These are phyloP conservation scores for Tapera naevia DNA, from an alignment of 2,797 vertebrate genomes.

Conservation along the genomic window DNA sequence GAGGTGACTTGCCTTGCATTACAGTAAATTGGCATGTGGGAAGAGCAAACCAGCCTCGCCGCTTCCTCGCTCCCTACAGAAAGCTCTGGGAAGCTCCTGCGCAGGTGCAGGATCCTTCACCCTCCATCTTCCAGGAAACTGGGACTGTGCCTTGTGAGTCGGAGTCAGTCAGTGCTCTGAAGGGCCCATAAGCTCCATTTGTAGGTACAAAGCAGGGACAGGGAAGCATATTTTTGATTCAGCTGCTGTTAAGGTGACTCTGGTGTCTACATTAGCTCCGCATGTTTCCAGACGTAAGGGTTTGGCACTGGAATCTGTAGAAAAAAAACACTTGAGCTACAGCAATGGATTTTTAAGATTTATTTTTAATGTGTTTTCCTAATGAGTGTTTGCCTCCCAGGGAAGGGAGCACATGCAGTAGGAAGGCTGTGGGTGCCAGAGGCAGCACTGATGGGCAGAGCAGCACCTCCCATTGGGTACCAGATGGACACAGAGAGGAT, in stretches of 20 bases:
- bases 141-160: not conserved
- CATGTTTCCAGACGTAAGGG: not conserved
- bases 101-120: not conserved
- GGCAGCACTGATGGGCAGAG: not conserved
- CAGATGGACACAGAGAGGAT: not conserved
- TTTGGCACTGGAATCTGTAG: not conserved
- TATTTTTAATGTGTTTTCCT: not conserved
- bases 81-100: not conserved
- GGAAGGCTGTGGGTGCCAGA: not conserved
- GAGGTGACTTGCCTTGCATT: not conserved
- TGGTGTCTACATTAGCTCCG: not conserved
- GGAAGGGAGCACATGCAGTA: not conserved
- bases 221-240: rapidly evolving
- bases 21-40: slow-evolving; percentile 11
- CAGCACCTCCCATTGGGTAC: not conserved
- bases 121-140: not conserved
- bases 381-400: not conserved
- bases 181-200: not conserved
- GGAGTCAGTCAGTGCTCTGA: not conserved
- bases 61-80: not conserved
- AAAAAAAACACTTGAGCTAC: not conserved
- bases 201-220: rapidly evolving
- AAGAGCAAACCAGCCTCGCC: slow-evolving; percentile 6
- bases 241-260: not conserved
- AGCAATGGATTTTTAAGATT: not conserved